Percentiles rank a stretch among this genome's conserved stretches.
Evolutionary conservation across 2,113 vertebrate species (phyloP).

Genomic region (Carassius carassius): DNA sequence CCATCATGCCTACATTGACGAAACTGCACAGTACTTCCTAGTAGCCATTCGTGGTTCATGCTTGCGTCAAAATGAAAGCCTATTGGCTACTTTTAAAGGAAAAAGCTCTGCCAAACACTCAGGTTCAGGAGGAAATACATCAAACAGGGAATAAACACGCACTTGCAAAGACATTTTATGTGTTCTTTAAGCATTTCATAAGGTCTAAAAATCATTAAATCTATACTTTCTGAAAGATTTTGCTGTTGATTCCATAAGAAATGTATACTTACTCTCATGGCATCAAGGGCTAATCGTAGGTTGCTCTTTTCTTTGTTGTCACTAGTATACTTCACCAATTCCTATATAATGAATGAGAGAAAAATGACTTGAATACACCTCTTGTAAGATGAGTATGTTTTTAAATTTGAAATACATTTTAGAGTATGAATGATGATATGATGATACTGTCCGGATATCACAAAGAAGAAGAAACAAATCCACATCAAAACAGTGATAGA

Average conservation of each 20-base stretch:
- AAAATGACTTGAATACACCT: neutral
- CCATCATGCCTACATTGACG: too few relatives aligned
- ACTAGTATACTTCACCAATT: constrained; percentile 90
- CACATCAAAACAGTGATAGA: neutral
- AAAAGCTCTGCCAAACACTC: neutral
- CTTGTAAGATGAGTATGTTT: neutral
- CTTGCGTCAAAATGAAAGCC: neutral
- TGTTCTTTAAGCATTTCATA: neutral
- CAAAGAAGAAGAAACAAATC: neutral
- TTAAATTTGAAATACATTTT: neutral
- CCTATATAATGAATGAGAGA: constrained; percentile 69
- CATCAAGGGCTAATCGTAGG: constrained; percentile 86
- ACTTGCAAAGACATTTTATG: too few relatives aligned
- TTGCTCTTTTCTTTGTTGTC: constrained; percentile 85
- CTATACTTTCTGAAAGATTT: neutral
- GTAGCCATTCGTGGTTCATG: neutral
- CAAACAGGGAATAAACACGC: too few relatives aligned
- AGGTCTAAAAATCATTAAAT: neutral
- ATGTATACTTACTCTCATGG: constrained; percentile 85
- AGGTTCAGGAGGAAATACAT: too few relatives aligned
- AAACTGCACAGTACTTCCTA: neutral
- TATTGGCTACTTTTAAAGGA: neutral
- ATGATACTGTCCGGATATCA: neutral
- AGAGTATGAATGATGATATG: too few relatives aligned
- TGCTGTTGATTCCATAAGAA: neutral